Evolutionary conservation across 2,113 vertebrate genomes (phyloP).

Genomic region (Podocnemis expansa): DNA sequence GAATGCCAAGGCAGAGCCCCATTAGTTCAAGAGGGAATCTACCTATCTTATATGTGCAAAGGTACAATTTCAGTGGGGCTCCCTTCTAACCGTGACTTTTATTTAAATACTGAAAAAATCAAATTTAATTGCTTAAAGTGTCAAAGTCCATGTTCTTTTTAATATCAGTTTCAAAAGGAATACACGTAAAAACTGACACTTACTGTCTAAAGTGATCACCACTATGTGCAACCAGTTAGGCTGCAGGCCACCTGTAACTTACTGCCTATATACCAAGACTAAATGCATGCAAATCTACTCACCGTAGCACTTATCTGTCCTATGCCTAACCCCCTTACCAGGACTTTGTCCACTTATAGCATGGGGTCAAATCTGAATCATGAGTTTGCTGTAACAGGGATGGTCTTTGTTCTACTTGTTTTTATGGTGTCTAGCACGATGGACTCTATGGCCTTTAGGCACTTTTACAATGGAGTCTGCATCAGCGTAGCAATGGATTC

Average conservation of each 20-base stretch:
- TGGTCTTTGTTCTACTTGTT: not conserved
- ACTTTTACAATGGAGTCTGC: not conserved
- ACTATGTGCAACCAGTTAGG: not conserved
- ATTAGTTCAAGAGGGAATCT: not conserved
- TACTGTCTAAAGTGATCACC: not conserved
- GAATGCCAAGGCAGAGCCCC: not conserved
- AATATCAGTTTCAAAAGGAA: not conserved
- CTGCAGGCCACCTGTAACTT: not conserved
- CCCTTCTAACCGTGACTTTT: not conserved
- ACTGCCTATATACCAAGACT: not conserved
- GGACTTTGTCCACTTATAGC: not conserved
- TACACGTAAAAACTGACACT: not conserved
- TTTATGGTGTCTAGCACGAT: not conserved
- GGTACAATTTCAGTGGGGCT: not conserved
- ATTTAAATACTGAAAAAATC: not conserved
- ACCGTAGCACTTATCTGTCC: not conserved
- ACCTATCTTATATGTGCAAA: not conserved
- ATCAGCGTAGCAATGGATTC: not conserved
- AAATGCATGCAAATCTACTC: not conserved
- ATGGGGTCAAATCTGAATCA: not conserved
- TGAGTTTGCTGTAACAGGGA: not conserved
- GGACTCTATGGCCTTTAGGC: not conserved
- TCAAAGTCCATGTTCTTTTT: not conserved
- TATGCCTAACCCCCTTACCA: not conserved
- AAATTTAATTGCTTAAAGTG: not conserved